Evolutionary conservation across 37 sponge, comb jelly and placozoan genomes (phyloP), one percentile per base, ranked within the genome.

Genomic region (Diacarnus erythraeanus): DNA sequence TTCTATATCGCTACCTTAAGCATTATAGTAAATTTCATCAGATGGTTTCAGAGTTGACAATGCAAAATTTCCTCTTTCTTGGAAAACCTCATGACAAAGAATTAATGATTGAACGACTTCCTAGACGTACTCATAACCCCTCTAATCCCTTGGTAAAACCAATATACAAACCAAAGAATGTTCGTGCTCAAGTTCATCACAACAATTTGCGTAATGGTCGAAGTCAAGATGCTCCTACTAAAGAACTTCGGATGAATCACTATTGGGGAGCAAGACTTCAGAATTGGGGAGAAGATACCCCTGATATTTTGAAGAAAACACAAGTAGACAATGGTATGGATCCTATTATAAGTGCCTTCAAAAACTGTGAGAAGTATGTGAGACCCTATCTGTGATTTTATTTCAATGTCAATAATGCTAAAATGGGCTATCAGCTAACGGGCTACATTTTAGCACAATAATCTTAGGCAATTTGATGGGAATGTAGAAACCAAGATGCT

Each of bases 201-300:
- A 92, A 92, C 38, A 21, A 10, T 21, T 20, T 84, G 10, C 2
- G n/a, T 37, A 34, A 21, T 2, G 89, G 89, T 1, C 4, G 17
- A 21, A 71, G 57, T 25, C 61, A 2, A 59, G 36, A 69, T 56
- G 89, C 89, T 2, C 85, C 81, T 6, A 29, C 17, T n/a, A 18
- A 63, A 39, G 68, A 67, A 29, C 59, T 92, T 38, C 64, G 93
- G 37, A 54, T 92, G 79, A 92, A 92, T 60, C 93, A 92, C 83
- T 92, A 92, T 72, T 92, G 93, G 93, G 89, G 93, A 8, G 89
- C 89, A 12, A 73, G 93, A 39, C 73, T 88, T 8, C 93, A 92
- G 69, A 80, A 88, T 60, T 92, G 93, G 93, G 93, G 93, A 3
- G 72, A 72, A 59, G 93, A 92, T 42, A 88, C 93, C 0, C 74